These are phyloP conservation scores for Lepidochrysops patricia DNA, from an alignment of 2,888 invertebrate species.

Conservation along the genomic window DNA sequence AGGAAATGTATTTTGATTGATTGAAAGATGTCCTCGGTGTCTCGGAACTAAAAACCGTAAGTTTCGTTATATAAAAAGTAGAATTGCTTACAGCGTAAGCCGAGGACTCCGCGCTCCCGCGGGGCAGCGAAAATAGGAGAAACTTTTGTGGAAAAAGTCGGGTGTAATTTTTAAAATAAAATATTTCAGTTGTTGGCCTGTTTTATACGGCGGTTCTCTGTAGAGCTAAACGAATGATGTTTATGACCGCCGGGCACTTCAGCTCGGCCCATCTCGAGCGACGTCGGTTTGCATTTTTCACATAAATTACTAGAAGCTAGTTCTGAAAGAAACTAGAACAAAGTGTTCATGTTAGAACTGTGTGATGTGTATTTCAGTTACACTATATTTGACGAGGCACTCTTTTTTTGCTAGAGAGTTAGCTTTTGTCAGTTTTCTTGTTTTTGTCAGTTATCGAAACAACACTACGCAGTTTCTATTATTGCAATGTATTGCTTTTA, in stretches of 20 bases:
- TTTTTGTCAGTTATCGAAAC: too few species aligned
- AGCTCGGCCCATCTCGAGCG: background rate
- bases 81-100: background rate
- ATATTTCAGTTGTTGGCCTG: conserved; percentile 14
- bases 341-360: too few species aligned
- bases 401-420: too few species aligned
- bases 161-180: conserved; percentile 8
- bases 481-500: too few species aligned
- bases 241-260: background rate
- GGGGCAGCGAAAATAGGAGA: background rate
- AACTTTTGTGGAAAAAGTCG: background rate
- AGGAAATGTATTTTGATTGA: too few species aligned
- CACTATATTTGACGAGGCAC: too few species aligned
- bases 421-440: too few species aligned
- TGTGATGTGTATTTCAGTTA: too few species aligned
- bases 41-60: background rate
- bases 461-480: too few species aligned
- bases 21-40: background rate
- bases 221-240: background rate
- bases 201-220: conserved; percentile 2
- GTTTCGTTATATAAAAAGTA: background rate
- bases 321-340: background rate
- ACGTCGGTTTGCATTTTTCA: background rate
- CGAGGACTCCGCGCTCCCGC: background rate
- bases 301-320: background rate